Conservation (phyloP, 2,888 invertebrate genomes). For the Matsumyia berberina region DNA sequence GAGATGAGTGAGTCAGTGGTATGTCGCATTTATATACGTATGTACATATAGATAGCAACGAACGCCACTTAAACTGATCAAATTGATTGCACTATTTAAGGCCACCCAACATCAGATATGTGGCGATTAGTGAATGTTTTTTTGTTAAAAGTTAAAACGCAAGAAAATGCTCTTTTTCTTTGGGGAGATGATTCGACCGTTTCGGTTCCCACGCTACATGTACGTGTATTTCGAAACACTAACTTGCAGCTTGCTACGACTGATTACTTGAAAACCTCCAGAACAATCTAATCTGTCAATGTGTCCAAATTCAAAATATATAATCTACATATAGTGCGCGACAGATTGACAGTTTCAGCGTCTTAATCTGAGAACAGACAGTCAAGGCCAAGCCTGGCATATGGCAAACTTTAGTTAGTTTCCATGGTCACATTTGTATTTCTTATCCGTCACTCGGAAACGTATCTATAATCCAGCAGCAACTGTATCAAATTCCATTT, state of each 20-base stretch:
- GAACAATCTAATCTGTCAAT: slow-evolving; percentile 30
- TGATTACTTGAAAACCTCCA: slow-evolving; percentile 3
- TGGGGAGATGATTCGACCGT: too few species aligned
- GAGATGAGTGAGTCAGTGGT: too few species aligned
- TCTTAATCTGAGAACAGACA: slow-evolving; percentile 25
- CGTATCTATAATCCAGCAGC: slow-evolving; percentile 9
- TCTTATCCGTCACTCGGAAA: slow-evolving; percentile 44
- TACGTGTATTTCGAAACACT: not conserved
- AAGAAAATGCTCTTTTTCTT: too few species aligned
- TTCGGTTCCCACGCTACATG: too few species aligned
- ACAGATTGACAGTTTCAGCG: slow-evolving; percentile 1
- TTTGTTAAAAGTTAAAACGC: too few species aligned
- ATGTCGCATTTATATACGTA: too few species aligned
- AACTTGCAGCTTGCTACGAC: not conserved
- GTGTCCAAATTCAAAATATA: slow-evolving; percentile 51
- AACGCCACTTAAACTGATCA: too few species aligned
- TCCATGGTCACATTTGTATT: slow-evolving; percentile 41
- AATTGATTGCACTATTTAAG: too few species aligned
- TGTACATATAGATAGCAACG: too few species aligned
- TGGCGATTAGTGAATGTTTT: too few species aligned
- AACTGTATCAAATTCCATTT: slow-evolving; percentile 39
- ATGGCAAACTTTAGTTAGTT: slow-evolving; percentile 34
- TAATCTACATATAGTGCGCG: slow-evolving; percentile 37
- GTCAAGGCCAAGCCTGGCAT: slow-evolving; percentile 43
- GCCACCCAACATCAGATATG: too few species aligned